Conservation (phyloP, 1,140 invertebrate species). For the Neodiprion fabricii region DNA sequence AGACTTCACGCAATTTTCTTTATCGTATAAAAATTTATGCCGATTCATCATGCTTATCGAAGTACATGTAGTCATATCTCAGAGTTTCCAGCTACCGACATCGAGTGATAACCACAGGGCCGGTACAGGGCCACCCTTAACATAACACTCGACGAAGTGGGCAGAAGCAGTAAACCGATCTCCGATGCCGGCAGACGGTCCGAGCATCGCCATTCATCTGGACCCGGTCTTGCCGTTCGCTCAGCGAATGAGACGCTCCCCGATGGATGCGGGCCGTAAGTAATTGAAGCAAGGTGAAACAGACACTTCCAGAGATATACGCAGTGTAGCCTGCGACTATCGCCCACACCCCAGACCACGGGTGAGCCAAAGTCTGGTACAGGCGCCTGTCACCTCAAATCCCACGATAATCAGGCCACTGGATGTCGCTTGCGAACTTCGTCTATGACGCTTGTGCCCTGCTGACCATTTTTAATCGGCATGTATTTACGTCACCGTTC, state of each 20-base stretch:
- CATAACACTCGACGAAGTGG: not conserved
- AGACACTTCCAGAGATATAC: slow-evolving; percentile 3
- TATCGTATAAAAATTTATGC: too few species aligned
- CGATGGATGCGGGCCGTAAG: slow-evolving; percentile 47
- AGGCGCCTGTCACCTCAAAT: too few species aligned
- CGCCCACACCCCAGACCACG: not conserved
- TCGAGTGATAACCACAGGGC: not conserved
- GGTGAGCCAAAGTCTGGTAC: too few species aligned
- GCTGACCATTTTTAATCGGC: too few species aligned
- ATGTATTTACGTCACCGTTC: too few species aligned
- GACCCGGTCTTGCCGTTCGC: slow-evolving; percentile 2
- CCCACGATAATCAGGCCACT: too few species aligned
- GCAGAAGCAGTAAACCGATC: not conserved
- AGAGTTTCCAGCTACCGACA: not conserved
- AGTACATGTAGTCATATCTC: too few species aligned
- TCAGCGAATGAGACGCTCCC: slow-evolving; percentile 28
- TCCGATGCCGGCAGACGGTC: not conserved
- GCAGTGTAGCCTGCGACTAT: not conserved
- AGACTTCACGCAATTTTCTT: too few species aligned
- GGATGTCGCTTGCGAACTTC: too few species aligned
- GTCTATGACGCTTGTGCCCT: too few species aligned
- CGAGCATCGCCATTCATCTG: slow-evolving; percentile 12
- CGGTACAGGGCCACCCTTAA: not conserved
- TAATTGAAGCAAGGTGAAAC: slow-evolving; percentile 35
- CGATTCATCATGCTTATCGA: too few species aligned